These are phyloP conservation scores for Gerris buenoi DNA, from an alignment of 1,140 invertebrate species.

Conservation along the genomic window DNA sequence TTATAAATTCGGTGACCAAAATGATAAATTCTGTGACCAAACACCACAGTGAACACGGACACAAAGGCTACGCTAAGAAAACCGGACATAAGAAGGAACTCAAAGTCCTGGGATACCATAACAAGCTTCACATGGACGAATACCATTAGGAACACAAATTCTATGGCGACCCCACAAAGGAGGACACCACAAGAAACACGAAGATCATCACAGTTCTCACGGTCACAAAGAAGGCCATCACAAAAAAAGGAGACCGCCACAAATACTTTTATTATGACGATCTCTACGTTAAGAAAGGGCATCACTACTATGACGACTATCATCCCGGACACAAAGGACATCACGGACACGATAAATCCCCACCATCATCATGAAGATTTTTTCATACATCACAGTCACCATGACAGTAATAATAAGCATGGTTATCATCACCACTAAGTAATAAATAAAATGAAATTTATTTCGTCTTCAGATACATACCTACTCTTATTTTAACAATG, in stretches of 20 bases:
- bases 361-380: constrained; percentile 44
- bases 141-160: constrained; percentile 70
- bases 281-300: constrained; percentile 54
- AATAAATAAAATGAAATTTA: no score
- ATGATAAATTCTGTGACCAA: no score
- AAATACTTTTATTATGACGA: constrained; percentile 52
- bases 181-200: constrained; percentile 55
- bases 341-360: constrained; percentile 49
- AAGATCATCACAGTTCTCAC: constrained; percentile 49
- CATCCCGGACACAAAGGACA: constrained; percentile 57
- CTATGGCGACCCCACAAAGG: constrained; percentile 66
- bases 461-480: no score
- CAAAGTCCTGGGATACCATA: constrained; percentile 53
- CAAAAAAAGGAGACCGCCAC: constrained; percentile 52
- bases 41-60: constrained; percentile 54
- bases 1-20: constrained; percentile 48
- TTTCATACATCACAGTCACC: constrained; percentile 48
- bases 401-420: constrained; percentile 42
- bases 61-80: constrained; percentile 46
- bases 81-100: constrained; percentile 55
- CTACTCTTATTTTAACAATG: no score
- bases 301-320: constrained; percentile 52
- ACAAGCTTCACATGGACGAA: constrained; percentile 65
- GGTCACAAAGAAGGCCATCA: constrained; percentile 49
- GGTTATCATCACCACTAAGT: constrained; percentile 29